Percentiles rank a stretch among this genome's conserved stretches.
Conservation (phyloP, 23 tunicate genomes). For the Ascidia mentula region DNA sequence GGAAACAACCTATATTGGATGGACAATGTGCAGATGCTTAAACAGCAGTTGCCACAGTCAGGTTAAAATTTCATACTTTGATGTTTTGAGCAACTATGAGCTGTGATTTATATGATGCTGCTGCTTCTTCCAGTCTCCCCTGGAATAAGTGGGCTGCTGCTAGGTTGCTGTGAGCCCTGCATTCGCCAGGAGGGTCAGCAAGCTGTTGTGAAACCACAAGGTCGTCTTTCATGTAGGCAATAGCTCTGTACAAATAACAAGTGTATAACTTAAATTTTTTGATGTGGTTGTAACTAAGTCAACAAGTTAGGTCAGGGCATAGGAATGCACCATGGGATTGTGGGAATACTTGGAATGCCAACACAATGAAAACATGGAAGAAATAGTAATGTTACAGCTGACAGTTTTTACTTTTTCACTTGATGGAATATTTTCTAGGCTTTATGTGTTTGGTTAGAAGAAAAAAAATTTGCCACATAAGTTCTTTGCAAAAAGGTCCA, state of each 20-base stretch:
- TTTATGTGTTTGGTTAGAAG: neutral
- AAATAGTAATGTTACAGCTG: neutral
- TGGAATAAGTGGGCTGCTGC: conserved; percentile 61
- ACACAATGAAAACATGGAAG: neutral
- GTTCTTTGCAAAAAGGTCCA: neutral
- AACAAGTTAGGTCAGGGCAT: too few relatives aligned
- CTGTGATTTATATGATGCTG: conserved; percentile 43
- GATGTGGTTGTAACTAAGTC: too few relatives aligned
- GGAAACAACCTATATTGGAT: too few relatives aligned
- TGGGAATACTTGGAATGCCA: neutral
- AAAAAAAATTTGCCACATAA: neutral
- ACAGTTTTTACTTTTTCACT: neutral
- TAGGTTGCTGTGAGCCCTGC: conserved; percentile 79
- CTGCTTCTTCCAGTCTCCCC: conserved; percentile 41
- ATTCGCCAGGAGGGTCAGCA: conserved; percentile 57
- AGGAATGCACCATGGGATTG: neutral
- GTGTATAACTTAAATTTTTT: too few relatives aligned
- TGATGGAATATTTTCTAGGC: too few relatives aligned
- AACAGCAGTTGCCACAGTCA: too few relatives aligned
- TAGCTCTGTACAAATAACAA: conserved; percentile 44
- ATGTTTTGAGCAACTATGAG: conserved; percentile 51
- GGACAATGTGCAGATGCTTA: too few relatives aligned
- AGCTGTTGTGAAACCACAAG: conserved; percentile 52
- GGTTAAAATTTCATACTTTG: conserved; percentile 15
- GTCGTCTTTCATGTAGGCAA: conserved; percentile 83